Conservation (phyloP, 2,113 vertebrate species). For the Irena cyanogastra region DNA sequence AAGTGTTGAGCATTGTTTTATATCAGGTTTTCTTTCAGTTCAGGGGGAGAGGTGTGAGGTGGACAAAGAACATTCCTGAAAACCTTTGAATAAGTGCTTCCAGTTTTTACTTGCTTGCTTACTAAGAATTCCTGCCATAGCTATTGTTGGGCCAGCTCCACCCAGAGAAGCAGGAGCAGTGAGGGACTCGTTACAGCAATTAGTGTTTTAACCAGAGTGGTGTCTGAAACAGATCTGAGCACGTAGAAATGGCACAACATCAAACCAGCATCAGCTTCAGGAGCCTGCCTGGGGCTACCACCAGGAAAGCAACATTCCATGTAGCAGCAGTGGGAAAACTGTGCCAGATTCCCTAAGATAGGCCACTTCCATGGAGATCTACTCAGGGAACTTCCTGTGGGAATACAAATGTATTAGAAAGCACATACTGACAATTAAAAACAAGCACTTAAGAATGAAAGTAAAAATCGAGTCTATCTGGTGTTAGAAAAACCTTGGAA, state of each 20-base stretch:
- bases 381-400: background rate
- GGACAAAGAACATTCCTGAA: conserved; percentile 54
- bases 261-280: conserved; percentile 31
- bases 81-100: conserved; percentile 44
- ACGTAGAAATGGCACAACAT: conserved; percentile 43
- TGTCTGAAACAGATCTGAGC: conserved; percentile 58
- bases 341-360: background rate
- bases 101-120: conserved; percentile 61
- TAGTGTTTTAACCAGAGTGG: conserved; percentile 40
- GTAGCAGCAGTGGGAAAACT: background rate
- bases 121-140: conserved; percentile 56
- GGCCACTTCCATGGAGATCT: background rate
- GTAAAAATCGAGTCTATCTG: background rate
- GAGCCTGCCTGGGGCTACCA: conserved; percentile 39
- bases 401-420: background rate
- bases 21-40: background rate
- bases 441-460: background rate
- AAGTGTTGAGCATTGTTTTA: background rate
- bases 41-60: background rate
- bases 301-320: conserved; percentile 49
- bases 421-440: background rate
- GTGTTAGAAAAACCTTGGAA: background rate
- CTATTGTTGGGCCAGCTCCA: conserved; percentile 7
- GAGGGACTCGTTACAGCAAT: conserved; percentile 35
- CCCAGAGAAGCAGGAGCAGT: background rate